These are phyloP conservation scores for Muntiacus muntjak DNA, from an alignment of 2,113 vertebrate genomes.

Conservation along the genomic window DNA sequence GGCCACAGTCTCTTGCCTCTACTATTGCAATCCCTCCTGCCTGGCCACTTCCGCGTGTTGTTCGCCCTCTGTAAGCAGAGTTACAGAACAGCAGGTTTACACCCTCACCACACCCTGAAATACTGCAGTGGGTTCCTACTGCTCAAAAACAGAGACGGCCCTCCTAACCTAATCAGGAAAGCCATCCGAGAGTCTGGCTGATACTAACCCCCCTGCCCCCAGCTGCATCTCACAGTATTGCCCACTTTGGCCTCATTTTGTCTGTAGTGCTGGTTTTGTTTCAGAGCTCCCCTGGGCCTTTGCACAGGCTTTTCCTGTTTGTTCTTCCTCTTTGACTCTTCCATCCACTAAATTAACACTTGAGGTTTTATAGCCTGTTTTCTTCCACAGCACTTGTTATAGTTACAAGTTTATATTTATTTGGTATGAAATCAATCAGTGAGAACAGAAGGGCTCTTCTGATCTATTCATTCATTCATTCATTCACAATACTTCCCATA, in stretches of 20 bases:
- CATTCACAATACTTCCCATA: not conserved
- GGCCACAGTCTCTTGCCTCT: not conserved
- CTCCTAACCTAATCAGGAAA: not conserved
- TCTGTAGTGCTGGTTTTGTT: not conserved
- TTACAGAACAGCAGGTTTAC: not conserved
- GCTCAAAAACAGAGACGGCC: not conserved
- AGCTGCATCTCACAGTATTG: not conserved
- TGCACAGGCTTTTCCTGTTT: not conserved
- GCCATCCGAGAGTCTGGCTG: not conserved
- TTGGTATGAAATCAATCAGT: not conserved
- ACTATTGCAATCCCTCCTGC: not conserved
- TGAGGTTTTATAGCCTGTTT: not conserved
- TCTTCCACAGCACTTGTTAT: not conserved
- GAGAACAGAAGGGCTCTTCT: not conserved
- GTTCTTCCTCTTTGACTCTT: not conserved
- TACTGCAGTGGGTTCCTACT: not conserved
- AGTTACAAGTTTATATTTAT: not conserved
- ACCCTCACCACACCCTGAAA: not conserved
- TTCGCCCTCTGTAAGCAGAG: not conserved
- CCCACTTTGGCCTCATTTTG: not conserved
- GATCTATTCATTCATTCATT: not conserved
- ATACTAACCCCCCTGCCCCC: fast-evolving
- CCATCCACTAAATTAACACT: not conserved
- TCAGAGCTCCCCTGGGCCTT: not conserved
- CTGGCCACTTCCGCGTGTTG: too few relatives aligned